Percentiles rank a stretch among this genome's conserved stretches.
phyloP scores from a whole-genome alignment of 2,113 vertebrate species.

The Uria aalge region DNA sequence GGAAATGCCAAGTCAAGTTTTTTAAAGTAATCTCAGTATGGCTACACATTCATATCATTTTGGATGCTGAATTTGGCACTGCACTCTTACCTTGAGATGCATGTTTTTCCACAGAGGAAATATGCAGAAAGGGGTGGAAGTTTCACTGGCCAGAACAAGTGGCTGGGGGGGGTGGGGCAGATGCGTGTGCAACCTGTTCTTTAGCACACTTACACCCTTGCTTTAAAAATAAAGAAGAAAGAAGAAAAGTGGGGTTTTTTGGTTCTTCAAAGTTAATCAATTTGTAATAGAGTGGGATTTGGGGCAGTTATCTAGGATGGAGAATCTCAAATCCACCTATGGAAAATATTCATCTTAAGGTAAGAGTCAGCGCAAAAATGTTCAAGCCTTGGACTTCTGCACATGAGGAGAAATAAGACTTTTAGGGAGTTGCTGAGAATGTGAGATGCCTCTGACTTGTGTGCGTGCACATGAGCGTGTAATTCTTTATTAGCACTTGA shows the following conservation, averaged over 20 bases:
- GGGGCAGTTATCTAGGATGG: background rate
- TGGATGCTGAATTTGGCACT: background rate
- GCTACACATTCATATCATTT: background rate
- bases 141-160: background rate
- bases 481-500: background rate
- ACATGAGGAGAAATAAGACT: background rate
- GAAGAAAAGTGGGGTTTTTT: background rate
- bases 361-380: background rate
- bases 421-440: background rate
- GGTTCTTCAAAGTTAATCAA: background rate
- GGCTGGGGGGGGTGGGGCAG: rapidly evolving
- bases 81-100: background rate
- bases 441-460: background rate
- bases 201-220: background rate
- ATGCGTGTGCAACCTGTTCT: background rate
- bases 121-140: background rate
- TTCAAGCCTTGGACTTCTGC: background rate
- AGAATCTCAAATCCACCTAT: background rate
- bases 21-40: background rate
- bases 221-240: background rate
- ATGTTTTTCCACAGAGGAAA: background rate
- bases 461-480: background rate
- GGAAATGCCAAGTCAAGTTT: background rate
- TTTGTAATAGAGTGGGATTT: background rate
- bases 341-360: background rate